Evolutionary conservation across 2,888 invertebrate species (phyloP).

Genomic region (Xanthia togata): DNA sequence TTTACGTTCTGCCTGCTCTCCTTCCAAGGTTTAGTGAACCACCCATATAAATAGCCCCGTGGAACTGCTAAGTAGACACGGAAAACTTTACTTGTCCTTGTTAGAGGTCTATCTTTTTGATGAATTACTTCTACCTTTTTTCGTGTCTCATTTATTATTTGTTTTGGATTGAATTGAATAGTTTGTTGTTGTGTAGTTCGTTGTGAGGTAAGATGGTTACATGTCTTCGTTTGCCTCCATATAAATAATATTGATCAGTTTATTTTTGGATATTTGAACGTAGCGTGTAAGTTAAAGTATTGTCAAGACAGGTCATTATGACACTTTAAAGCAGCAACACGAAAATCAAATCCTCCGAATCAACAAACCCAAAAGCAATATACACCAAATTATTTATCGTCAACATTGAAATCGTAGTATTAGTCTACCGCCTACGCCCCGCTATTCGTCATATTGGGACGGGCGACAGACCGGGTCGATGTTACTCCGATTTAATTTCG

Average conservation of each 20-base stretch:
- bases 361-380: slow-evolving; percentile 57
- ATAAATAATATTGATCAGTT: not conserved
- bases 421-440: slow-evolving; percentile 47
- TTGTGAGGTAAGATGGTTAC: not conserved
- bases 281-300: not conserved
- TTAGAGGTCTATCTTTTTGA: slow-evolving; percentile 59
- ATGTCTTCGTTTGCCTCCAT: not conserved
- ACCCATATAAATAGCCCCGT: slow-evolving; percentile 61
- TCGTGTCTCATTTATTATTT: slow-evolving; percentile 58
- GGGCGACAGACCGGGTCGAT: slow-evolving; percentile 68
- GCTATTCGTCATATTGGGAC: slow-evolving; percentile 68
- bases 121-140: slow-evolving; percentile 58
- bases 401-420: slow-evolving; percentile 57
- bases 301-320: slow-evolving; percentile 11
- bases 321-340: slow-evolving; percentile 24
- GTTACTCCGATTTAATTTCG: slow-evolving; percentile 87
- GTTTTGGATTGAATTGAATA: slow-evolving; percentile 43
- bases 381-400: slow-evolving; percentile 50
- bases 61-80: slow-evolving; percentile 58
- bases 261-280: slow-evolving; percentile 1
- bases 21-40: slow-evolving; percentile 51
- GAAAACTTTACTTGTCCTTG: slow-evolving; percentile 60
- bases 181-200: slow-evolving; percentile 28
- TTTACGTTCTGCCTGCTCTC: slow-evolving; percentile 68
- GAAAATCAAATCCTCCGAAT: slow-evolving; percentile 45